Evolutionary conservation across 2,113 vertebrate species (phyloP).

Genomic region (Petrocephalus zakoni): DNA sequence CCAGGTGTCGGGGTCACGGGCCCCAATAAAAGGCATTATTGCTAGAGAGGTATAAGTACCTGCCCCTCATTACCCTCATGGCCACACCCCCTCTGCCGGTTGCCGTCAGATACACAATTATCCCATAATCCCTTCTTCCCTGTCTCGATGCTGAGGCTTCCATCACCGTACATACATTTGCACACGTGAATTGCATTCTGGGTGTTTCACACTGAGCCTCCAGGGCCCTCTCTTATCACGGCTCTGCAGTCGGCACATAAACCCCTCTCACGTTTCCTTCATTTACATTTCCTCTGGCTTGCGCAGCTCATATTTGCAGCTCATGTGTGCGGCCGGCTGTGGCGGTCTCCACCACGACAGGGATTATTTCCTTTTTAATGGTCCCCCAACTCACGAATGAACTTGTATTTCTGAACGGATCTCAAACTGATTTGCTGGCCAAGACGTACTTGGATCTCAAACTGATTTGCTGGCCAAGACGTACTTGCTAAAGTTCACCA

Average conservation of each 20-base stretch:
- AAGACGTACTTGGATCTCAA: no score
- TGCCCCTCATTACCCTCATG: background rate
- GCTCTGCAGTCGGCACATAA: background rate
- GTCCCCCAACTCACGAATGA: no score
- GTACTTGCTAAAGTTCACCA: no score
- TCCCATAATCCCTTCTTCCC: background rate
- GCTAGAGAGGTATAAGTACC: no score
- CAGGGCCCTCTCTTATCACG: conserved; percentile 11
- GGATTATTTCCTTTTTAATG: background rate
- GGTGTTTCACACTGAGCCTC: background rate
- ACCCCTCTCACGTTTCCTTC: conserved; percentile 14
- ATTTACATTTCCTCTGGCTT: conserved; percentile 12
- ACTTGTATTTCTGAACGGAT: no score
- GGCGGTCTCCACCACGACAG: background rate
- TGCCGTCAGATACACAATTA: background rate
- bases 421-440: no score
- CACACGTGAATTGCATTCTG: background rate
- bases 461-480: no score
- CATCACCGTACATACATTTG: background rate
- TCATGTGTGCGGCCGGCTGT: no score
- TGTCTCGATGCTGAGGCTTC: background rate
- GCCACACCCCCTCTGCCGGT: background rate
- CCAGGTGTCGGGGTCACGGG: background rate
- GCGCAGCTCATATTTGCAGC: background rate
- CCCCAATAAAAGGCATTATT: background rate